Conservation (phyloP, 2,888 invertebrate species). For the Rhopalosiphum nymphaeae region DNA sequence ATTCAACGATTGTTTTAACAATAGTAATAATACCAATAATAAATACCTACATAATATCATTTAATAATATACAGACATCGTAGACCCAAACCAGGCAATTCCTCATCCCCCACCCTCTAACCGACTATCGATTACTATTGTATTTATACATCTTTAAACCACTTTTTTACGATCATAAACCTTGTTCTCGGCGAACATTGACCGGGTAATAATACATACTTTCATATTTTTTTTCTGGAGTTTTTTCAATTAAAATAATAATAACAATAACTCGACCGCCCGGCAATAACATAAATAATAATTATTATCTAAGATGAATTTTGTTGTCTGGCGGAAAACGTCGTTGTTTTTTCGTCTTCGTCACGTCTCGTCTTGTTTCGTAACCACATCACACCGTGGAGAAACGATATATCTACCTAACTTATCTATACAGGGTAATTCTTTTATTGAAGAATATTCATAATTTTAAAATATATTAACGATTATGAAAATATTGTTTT, state of each 20-base stretch:
- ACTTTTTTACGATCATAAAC: neutral
- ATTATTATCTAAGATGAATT: neutral
- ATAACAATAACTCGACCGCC: neutral
- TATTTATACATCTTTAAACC: neutral
- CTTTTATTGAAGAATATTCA: no score
- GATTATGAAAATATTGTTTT: no score
- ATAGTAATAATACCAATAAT: neutral
- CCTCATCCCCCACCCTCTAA: neutral
- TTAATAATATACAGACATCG: neutral
- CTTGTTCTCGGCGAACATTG: neutral
- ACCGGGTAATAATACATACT: neutral
- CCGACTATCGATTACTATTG: neutral
- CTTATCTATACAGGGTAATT: neutral
- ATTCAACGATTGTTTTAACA: neutral
- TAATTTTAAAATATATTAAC: no score
- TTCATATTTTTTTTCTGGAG: neutral
- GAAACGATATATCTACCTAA: neutral
- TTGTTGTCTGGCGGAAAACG: neutral
- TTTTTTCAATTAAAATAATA: slow-evolving; percentile 38
- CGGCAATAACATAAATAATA: slow-evolving; percentile 15
- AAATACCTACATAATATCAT: neutral
- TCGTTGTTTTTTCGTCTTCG: neutral
- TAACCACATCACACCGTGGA: neutral
- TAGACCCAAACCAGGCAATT: neutral
- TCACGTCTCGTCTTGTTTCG: neutral